These are phyloP conservation scores for Stomatorhinus ivindoensis DNA, from an alignment of 2,113 vertebrate genomes.

Conservation along the genomic window DNA sequence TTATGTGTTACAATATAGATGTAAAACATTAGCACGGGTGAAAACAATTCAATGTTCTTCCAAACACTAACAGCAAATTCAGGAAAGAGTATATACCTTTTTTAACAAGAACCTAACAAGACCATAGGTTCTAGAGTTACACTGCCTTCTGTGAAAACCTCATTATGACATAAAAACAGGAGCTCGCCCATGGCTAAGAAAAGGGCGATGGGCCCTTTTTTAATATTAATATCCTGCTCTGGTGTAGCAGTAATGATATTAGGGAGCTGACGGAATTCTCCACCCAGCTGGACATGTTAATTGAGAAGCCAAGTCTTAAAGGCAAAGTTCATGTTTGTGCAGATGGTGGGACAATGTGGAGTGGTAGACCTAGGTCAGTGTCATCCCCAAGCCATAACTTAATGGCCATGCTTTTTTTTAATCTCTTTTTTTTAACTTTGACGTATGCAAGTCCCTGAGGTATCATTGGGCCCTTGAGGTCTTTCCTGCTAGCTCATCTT, in stretches of 20 bases:
- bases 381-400: slow-evolving; percentile 73
- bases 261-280: slow-evolving; percentile 84
- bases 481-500: slow-evolving; percentile 49
- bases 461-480: slow-evolving; percentile 44
- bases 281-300: slow-evolving; percentile 95
- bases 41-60: neutral
- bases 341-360: slow-evolving; percentile 88
- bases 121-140: slow-evolving; percentile 63
- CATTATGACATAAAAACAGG: slow-evolving; percentile 68
- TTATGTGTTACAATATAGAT: neutral
- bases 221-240: slow-evolving; percentile 81
- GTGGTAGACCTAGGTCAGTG: slow-evolving; percentile 79
- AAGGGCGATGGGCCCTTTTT: slow-evolving; percentile 52
- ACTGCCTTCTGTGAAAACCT: slow-evolving; percentile 64
- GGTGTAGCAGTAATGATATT: slow-evolving; percentile 77
- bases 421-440: slow-evolving; percentile 40
- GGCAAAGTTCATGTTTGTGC: slow-evolving; percentile 90
- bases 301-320: slow-evolving; percentile 91
- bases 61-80: neutral
- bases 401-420: slow-evolving; percentile 65
- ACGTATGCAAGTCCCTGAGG: slow-evolving; percentile 67
- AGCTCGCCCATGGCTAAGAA: slow-evolving; percentile 59
- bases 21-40: neutral
- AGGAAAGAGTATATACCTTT: neutral
- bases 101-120: slow-evolving; percentile 60